phyloP scores from a whole-genome alignment of 2,888 invertebrate genomes.

The Leptinotarsa juncta region DNA sequence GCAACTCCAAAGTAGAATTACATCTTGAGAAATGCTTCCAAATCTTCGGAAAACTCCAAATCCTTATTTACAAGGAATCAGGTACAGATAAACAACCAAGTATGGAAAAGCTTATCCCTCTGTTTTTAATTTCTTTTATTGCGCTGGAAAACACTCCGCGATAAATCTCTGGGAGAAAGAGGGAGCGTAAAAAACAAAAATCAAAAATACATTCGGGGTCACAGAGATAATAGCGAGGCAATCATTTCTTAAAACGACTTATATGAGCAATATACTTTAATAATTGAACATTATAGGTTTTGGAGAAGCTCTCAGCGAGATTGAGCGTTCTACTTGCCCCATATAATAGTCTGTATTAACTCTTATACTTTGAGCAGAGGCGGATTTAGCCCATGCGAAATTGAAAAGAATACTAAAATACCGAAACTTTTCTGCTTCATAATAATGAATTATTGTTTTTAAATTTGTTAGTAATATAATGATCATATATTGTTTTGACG shows the following conservation, averaged over 20 bases:
- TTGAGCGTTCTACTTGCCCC: slow-evolving; percentile 60
- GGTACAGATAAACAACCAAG: slow-evolving; percentile 10
- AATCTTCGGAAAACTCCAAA: not conserved
- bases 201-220: slow-evolving; percentile 63
- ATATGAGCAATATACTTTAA: slow-evolving; percentile 67
- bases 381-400: slow-evolving; percentile 23
- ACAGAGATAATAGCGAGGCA: slow-evolving; percentile 56
- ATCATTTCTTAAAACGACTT: slow-evolving; percentile 66
- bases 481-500: too few relatives aligned
- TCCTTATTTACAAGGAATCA: not conserved
- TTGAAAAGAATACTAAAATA: not conserved
- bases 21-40: not conserved
- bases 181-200: slow-evolving; percentile 58
- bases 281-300: slow-evolving; percentile 67
- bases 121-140: slow-evolving; percentile 38
- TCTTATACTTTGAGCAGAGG: slow-evolving; percentile 41
- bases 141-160: slow-evolving; percentile 34
- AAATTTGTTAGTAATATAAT: too few relatives aligned
- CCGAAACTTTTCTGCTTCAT: too few relatives aligned
- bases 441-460: too few relatives aligned
- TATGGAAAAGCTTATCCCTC: slow-evolving; percentile 1
- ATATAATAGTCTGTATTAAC: slow-evolving; percentile 60
- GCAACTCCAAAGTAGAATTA: too few relatives aligned
- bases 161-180: slow-evolving; percentile 57
- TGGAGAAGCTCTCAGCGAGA: slow-evolving; percentile 66